phyloP scores from a whole-genome alignment of 2,888 invertebrate species.

The Hofmannophila pseudospretella region DNA sequence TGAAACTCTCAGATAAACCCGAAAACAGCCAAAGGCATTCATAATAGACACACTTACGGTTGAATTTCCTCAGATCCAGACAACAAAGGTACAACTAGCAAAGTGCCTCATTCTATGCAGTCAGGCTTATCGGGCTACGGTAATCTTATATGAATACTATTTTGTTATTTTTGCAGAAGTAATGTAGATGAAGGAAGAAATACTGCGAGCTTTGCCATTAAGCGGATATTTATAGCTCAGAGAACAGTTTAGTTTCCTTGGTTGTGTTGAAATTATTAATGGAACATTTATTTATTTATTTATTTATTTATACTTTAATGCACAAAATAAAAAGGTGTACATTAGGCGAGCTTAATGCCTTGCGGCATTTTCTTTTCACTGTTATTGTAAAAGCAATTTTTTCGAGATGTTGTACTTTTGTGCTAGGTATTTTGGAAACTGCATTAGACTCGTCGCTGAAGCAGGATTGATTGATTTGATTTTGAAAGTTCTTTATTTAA shows the following conservation, averaged over 20 bases:
- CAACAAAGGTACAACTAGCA: slow-evolving; percentile 44
- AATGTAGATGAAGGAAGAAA: slow-evolving; percentile 65
- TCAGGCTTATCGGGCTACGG: slow-evolving; percentile 53
- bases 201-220: slow-evolving; percentile 59
- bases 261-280: slow-evolving; percentile 60
- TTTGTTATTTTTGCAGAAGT: slow-evolving; percentile 71
- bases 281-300: too few relatives aligned
- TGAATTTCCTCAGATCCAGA: slow-evolving; percentile 37
- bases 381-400: slow-evolving; percentile 14
- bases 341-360: too few relatives aligned
- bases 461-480: too few relatives aligned
- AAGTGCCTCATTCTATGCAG: slow-evolving; percentile 56
- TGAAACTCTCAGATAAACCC: slow-evolving; percentile 43
- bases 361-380: slow-evolving; percentile 29
- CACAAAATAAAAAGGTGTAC: too few relatives aligned
- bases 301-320: too few relatives aligned
- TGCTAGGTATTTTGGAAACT: slow-evolving; percentile 5
- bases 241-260: slow-evolving; percentile 44
- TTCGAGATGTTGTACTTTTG: too few relatives aligned
- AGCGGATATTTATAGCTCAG: slow-evolving; percentile 51
- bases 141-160: slow-evolving; percentile 57
- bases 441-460: too few relatives aligned
- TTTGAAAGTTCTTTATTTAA: too few relatives aligned
- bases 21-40: slow-evolving; percentile 36
- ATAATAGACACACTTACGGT: slow-evolving; percentile 39